Percentiles rank a stretch among this genome's conserved stretches.
Evolutionary conservation across 1,140 invertebrate species (phyloP).

Genomic region (Eupristina koningsbergeri): DNA sequence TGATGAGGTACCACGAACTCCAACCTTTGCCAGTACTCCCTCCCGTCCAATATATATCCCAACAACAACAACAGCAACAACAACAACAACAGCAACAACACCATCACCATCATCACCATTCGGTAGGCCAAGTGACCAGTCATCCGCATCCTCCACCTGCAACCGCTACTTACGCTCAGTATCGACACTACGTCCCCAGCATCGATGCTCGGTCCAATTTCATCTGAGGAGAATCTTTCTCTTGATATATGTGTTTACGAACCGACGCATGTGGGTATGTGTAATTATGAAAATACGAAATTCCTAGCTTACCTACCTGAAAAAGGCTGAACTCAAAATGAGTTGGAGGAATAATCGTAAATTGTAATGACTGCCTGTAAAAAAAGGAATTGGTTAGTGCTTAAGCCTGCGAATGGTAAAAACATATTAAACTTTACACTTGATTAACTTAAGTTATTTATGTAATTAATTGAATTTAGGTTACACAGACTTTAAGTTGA

Average conservation of each 20-base stretch:
- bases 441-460: background rate
- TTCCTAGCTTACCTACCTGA: background rate
- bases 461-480: background rate
- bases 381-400: background rate
- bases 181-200: conserved; percentile 63
- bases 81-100: conserved; percentile 31
- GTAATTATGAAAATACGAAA: no score
- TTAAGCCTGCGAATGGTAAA: background rate
- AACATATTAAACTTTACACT: background rate
- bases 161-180: conserved; percentile 56
- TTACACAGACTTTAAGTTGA: background rate
- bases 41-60: conserved; percentile 65
- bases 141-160: conserved; percentile 14
- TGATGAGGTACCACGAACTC: conserved; percentile 72
- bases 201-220: conserved; percentile 67
- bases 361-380: background rate
- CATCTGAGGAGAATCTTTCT: background rate
- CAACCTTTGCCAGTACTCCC: conserved; percentile 67
- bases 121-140: background rate
- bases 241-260: background rate
- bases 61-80: conserved; percentile 34
- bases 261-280: background rate
- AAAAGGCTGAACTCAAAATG: no score
- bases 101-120: conserved; percentile 11
- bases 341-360: no score